phyloP scores from a whole-genome alignment of 2,797 vertebrate species.

The Danio tinwini region DNA sequence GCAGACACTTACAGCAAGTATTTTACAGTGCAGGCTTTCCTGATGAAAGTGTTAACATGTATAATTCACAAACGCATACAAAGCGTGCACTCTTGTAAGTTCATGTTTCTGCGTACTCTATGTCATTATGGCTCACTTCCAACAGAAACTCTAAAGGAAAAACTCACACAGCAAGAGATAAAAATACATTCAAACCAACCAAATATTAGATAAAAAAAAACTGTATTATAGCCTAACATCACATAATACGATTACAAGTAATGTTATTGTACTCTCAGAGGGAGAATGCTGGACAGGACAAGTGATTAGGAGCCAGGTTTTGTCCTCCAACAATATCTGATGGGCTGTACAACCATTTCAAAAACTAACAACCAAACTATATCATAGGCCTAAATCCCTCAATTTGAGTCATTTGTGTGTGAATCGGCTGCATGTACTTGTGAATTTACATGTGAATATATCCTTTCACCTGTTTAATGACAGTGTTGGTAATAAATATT shows the following conservation, averaged over 20 bases:
- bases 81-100: constrained; percentile 47
- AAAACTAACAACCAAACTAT: constrained; percentile 3
- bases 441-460: constrained; percentile 65
- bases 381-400: background rate
- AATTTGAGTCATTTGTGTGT: constrained; percentile 64
- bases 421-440: constrained; percentile 55
- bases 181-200: constrained; percentile 9
- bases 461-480: constrained; percentile 73
- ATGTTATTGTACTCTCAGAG: background rate
- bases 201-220: background rate
- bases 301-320: background rate
- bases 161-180: background rate
- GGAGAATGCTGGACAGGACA: constrained; percentile 1
- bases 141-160: constrained; percentile 13
- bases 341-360: background rate
- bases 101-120: constrained; percentile 15
- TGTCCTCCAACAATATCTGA: constrained; percentile 3
- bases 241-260: constrained; percentile 10
- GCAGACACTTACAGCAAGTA: constrained; percentile 48
- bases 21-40: constrained; percentile 52
- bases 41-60: constrained; percentile 49
- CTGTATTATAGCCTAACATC: constrained; percentile 10
- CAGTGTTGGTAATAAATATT: constrained; percentile 76
- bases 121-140: constrained; percentile 32
- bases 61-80: constrained; percentile 56